Percentiles rank a stretch among this genome's conserved stretches.
These are phyloP conservation scores for Bolinopsis microptera DNA, from an alignment of 37 sponge, comb jelly and placozoan genomes.

Conservation along the genomic window DNA sequence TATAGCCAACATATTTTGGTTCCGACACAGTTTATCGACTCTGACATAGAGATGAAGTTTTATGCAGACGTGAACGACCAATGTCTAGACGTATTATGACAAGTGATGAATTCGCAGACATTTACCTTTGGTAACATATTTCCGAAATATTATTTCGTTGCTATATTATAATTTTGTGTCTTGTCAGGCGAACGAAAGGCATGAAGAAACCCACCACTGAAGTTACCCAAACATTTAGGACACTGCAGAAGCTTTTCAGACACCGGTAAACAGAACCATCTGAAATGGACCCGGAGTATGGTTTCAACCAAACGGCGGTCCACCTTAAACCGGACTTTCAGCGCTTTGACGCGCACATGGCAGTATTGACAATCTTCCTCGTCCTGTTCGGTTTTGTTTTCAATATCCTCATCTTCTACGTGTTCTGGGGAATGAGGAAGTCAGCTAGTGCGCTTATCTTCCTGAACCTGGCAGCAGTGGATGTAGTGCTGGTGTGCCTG, in stretches of 20 bases:
- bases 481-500: constrained; percentile 31
- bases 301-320: background rate
- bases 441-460: constrained; percentile 45
- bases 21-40: background rate
- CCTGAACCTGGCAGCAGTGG: constrained; percentile 53
- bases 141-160: no score
- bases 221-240: background rate
- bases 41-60: background rate
- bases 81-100: background rate
- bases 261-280: background rate
- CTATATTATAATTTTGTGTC: no score
- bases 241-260: background rate
- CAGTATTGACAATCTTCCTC: constrained; percentile 26
- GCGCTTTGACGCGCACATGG: constrained; percentile 19
- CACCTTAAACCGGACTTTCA: constrained; percentile 8
- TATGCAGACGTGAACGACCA: background rate
- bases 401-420: constrained; percentile 61
- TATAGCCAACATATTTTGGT: background rate
- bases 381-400: background rate
- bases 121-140: no score
- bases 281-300: background rate
- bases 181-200: no score
- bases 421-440: constrained; percentile 65
- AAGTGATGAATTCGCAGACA: no score
- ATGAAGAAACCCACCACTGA: background rate